A percentile compares a stretch with the other conserved stretches of the same genome.
phyloP scores from a whole-genome alignment of 2,113 vertebrate species.

The Pristiophorus japonicus region DNA sequence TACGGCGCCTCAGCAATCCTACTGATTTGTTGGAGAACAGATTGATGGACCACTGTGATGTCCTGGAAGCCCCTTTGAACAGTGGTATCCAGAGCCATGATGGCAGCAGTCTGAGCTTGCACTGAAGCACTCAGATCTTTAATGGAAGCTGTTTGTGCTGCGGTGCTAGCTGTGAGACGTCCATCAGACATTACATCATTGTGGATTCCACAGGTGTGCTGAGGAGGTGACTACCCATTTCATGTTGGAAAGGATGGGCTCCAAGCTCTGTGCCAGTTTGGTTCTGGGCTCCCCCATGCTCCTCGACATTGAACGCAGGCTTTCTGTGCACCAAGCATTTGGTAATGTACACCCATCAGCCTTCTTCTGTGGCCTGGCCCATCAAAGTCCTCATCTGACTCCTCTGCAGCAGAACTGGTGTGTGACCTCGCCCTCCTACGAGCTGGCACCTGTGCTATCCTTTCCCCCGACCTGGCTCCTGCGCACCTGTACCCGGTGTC shows the following conservation, averaged over 20 bases:
- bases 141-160: not conserved
- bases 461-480: not conserved
- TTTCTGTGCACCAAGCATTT: not conserved
- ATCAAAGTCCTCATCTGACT: not conserved
- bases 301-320: not conserved
- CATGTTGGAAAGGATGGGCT: not conserved
- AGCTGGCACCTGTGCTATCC: not conserved
- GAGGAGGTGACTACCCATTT: not conserved
- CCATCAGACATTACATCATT: not conserved
- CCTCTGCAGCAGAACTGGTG: not conserved
- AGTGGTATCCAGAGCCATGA: not conserved
- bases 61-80: not conserved
- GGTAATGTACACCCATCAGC: not conserved
- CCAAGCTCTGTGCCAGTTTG: not conserved
- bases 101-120: not conserved
- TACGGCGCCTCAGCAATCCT: not conserved
- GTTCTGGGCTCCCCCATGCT: not conserved
- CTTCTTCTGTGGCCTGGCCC: not conserved
- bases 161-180: not conserved
- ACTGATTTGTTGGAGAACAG: not conserved
- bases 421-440: not conserved
- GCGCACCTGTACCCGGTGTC: not conserved
- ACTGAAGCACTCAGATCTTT: not conserved
- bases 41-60: not conserved
- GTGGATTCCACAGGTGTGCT: not conserved